Evolutionary conservation across 1,140 invertebrate species (phyloP).

Genomic region (Eumeta japonica): DNA sequence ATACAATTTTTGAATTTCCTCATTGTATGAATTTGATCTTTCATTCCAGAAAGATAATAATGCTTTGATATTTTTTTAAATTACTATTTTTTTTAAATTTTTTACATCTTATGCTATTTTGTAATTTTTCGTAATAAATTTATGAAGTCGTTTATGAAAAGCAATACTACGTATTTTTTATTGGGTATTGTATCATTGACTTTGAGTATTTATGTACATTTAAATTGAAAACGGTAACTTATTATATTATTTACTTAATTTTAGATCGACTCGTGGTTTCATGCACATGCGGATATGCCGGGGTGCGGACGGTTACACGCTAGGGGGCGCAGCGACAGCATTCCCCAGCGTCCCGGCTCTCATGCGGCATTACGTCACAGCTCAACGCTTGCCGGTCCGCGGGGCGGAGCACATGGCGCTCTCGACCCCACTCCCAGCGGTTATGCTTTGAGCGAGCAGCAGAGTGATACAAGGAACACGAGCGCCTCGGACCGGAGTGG

Average conservation of each 20-base stretch:
- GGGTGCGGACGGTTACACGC: conserved; percentile 72
- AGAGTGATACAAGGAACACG: conserved; percentile 2
- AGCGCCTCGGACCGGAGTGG: background rate
- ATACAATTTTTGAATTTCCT: no score
- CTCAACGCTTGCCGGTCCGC: conserved; percentile 87
- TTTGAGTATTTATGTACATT: no score
- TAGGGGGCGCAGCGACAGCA: conserved; percentile 88
- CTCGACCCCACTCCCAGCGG: conserved; percentile 82
- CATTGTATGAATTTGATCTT: no score
- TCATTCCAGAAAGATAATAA: no score
- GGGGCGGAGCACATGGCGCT: conserved; percentile 95
- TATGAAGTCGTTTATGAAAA: no score
- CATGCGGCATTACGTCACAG: conserved; percentile 87
- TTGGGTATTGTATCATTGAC: no score
- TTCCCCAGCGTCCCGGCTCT: conserved; percentile 89
- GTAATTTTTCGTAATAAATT: no score
- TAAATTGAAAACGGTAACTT: no score
- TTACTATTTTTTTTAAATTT: no score
- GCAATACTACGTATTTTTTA: no score
- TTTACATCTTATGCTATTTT: no score
- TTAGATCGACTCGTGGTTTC: conserved; percentile 85
- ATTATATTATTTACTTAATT: conserved; percentile 31
- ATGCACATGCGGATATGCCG: conserved; percentile 94
- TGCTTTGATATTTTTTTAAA: no score
- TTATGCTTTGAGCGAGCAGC: conserved; percentile 68